Evolutionary conservation across 2,888 invertebrate species (phyloP).

Genomic region (Archips crataeganus): DNA sequence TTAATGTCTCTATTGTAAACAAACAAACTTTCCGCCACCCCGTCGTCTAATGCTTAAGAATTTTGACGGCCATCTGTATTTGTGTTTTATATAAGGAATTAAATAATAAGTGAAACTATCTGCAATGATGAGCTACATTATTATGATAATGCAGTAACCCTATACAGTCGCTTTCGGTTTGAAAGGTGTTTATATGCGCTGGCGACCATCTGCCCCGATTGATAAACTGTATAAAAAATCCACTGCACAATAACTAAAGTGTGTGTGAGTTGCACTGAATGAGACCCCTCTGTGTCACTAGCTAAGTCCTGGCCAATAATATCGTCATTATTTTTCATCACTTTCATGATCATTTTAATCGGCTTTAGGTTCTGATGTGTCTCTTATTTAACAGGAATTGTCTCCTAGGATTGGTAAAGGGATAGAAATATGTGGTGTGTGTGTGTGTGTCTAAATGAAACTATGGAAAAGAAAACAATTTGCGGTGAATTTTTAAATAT

Average conservation of each 20-base stretch:
- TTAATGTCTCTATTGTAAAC: no score
- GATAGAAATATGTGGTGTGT: background rate
- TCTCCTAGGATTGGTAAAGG: background rate
- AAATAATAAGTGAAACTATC: conserved; percentile 8
- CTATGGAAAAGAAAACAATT: no score
- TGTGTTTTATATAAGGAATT: background rate
- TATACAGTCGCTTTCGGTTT: conserved; percentile 75
- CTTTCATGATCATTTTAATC: conserved; percentile 9
- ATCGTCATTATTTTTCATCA: conserved; percentile 39
- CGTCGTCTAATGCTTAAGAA: no score
- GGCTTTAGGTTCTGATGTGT: background rate
- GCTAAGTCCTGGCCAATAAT: conserved; percentile 38
- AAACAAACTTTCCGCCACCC: no score
- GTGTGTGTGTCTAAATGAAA: no score
- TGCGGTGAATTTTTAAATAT: no score
- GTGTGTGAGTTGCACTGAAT: conserved; percentile 34
- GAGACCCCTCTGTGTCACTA: conserved; percentile 31
- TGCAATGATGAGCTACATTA: conserved; percentile 69
- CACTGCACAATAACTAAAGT: conserved; percentile 57
- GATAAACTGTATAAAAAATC: conserved; percentile 83
- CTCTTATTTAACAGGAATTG: background rate
- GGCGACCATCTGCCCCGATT: conserved; percentile 80
- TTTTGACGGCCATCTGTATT: background rate
- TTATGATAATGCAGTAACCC: conserved; percentile 80
- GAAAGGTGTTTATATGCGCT: conserved; percentile 77